phyloP scores from a whole-genome alignment of 2,888 invertebrate species.

The Drosophila planitibia region DNA sequence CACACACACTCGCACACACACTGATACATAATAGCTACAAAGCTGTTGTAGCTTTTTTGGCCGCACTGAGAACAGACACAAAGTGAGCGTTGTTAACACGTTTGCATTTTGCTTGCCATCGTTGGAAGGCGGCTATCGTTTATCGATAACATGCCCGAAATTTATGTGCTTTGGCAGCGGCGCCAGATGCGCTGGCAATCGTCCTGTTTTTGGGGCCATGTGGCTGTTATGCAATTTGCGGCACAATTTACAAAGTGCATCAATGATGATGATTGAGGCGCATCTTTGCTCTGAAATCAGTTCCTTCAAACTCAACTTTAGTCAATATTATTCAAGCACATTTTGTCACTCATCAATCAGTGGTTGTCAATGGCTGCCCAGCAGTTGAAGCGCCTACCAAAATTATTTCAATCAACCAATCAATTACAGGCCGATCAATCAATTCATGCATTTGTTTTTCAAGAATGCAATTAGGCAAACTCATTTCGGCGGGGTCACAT shows the following conservation, averaged over 20 bases:
- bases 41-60: constrained; percentile 5
- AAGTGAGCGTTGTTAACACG: constrained; percentile 76
- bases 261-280: not conserved
- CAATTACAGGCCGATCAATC: constrained; percentile 49
- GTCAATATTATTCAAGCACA: not conserved
- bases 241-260: constrained; percentile 14
- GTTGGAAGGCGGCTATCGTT: constrained; percentile 54
- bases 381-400: constrained; percentile 15
- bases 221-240: constrained; percentile 1
- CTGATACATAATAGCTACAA: not conserved
- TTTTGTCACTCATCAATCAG: not conserved
- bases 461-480: constrained; percentile 53
- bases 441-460: constrained; percentile 9
- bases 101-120: constrained; percentile 72
- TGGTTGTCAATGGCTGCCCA: constrained; percentile 14
- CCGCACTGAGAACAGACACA: constrained; percentile 27
- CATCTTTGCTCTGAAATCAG: not conserved
- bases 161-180: constrained; percentile 60
- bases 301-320: not conserved
- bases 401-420: constrained; percentile 38
- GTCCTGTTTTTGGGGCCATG: constrained; percentile 8
- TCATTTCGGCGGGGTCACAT: constrained; percentile 29
- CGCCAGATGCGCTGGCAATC: constrained; percentile 42
- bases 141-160: constrained; percentile 67
- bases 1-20: not conserved